Evolutionary conservation across 1,140 invertebrate species (phyloP).

Genomic region (Pristionchus pacificus): DNA sequence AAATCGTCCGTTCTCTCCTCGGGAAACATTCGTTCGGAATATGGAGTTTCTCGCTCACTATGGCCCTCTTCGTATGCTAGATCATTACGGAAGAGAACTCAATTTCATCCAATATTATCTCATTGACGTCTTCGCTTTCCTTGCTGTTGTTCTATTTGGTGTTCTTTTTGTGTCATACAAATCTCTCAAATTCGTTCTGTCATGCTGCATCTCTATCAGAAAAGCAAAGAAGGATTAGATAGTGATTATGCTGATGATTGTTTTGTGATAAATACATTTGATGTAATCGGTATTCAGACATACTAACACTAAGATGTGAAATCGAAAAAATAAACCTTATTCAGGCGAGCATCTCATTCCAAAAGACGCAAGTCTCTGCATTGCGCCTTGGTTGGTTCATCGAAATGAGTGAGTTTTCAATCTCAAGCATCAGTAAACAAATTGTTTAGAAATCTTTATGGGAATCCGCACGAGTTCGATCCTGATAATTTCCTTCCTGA

Average conservation of each 20-base stretch:
- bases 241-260: too few species aligned
- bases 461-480: constrained; percentile 78
- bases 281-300: too few species aligned
- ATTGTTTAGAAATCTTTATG: too few species aligned
- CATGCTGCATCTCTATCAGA: too few species aligned
- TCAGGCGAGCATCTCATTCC: constrained; percentile 46
- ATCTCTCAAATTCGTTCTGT: too few species aligned
- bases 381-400: constrained; percentile 60
- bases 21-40: neutral
- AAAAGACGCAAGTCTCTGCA: constrained; percentile 50
- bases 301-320: too few species aligned
- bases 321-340: too few species aligned
- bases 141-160: too few species aligned
- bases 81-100: constrained; percentile 11
- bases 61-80: neutral
- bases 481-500: constrained; percentile 87
- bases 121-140: constrained; percentile 10
- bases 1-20: neutral
- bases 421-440: too few species aligned
- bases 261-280: too few species aligned
- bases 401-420: constrained; percentile 64
- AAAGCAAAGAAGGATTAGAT: too few species aligned
- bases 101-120: constrained; percentile 18
- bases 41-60: neutral
- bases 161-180: too few species aligned